Evolutionary conservation across 2,113 vertebrate species (phyloP).

Genomic region (Epinephelus moara): DNA sequence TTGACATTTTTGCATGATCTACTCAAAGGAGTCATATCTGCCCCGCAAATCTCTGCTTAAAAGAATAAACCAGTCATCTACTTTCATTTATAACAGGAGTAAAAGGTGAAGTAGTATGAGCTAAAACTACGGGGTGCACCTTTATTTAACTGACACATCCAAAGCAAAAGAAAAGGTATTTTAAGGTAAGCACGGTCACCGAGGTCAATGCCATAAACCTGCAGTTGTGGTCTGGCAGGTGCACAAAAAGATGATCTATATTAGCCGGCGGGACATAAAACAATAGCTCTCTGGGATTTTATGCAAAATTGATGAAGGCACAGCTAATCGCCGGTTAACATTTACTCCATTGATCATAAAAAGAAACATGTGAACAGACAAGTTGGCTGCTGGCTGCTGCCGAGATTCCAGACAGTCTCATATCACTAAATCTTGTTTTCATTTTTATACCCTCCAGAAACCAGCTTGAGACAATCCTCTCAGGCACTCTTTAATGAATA

Average conservation of each 20-base stretch:
- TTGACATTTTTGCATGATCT: background rate
- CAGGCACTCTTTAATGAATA: constrained; percentile 53
- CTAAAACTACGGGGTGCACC: background rate
- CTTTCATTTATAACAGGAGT: background rate
- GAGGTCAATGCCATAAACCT: constrained; percentile 72
- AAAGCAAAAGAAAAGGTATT: constrained; percentile 61
- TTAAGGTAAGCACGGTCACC: constrained; percentile 65
- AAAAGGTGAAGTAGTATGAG: background rate
- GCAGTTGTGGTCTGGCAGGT: constrained; percentile 63
- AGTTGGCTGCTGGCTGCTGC: constrained; percentile 51
- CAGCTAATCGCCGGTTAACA: constrained; percentile 67
- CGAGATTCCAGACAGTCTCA: constrained; percentile 62
- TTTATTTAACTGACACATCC: constrained; percentile 37
- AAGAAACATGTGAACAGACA: constrained; percentile 67
- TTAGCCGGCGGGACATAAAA: constrained; percentile 76
- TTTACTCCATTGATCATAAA: constrained; percentile 78
- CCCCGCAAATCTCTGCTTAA: background rate
- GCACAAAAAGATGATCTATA: constrained; percentile 69
- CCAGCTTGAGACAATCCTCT: constrained; percentile 33
- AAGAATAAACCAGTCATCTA: background rate
- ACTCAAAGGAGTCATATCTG: background rate
- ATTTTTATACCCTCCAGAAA: constrained; percentile 63
- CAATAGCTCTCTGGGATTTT: constrained; percentile 56
- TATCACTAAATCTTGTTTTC: constrained; percentile 61
- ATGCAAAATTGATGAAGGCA: constrained; percentile 65